A percentile compares a stretch with the other conserved stretches of the same genome.
Conservation (phyloP, 2,113 vertebrate genomes). For the Otocyon megalotis region DNA sequence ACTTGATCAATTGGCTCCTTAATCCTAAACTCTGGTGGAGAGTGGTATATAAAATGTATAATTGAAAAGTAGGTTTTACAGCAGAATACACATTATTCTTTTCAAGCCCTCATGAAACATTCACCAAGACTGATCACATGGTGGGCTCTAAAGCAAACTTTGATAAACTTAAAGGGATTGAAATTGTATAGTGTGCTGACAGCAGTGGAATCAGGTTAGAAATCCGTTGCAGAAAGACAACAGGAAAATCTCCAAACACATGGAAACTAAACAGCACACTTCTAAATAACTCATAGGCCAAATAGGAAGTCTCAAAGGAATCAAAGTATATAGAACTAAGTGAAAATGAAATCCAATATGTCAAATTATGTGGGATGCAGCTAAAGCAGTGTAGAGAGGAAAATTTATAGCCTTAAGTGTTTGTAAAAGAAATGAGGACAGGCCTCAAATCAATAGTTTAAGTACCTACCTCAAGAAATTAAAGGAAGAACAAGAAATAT, state of each 20-base stretch:
- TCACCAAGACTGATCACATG: not conserved
- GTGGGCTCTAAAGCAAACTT: not conserved
- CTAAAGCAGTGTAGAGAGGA: not conserved
- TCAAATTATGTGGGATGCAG: not conserved
- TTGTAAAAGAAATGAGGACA: not conserved
- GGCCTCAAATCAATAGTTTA: not conserved
- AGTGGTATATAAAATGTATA: not conserved
- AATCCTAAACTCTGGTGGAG: not conserved
- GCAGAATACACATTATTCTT: not conserved
- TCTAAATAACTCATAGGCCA: not conserved
- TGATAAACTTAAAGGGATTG: not conserved
- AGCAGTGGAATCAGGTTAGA: not conserved
- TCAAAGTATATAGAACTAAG: not conserved
- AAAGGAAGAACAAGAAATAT: constrained; percentile 26
- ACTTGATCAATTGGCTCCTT: not conserved
- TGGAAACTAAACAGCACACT: not conserved
- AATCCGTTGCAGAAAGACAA: not conserved
- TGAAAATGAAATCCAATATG: not conserved
- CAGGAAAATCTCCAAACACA: not conserved
- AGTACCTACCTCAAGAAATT: not conserved
- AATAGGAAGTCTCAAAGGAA: not conserved
- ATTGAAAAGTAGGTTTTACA: not conserved
- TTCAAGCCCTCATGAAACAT: not conserved
- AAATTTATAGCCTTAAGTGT: not conserved
- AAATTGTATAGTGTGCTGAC: not conserved